phyloP scores from a whole-genome alignment of 1,140 invertebrate genomes.

The Drosophila simulans region DNA sequence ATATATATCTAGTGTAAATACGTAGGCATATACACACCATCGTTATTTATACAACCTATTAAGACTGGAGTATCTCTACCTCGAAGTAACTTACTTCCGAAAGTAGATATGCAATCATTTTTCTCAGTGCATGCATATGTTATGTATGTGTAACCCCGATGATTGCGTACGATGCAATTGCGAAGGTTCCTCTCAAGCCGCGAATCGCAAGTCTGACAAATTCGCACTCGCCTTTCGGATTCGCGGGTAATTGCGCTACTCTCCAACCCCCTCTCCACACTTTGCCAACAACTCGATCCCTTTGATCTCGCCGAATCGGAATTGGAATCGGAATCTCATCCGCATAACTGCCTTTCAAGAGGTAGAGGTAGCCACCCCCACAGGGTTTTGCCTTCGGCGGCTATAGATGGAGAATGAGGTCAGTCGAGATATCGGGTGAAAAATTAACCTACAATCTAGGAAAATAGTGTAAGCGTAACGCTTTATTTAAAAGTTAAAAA shows the following conservation, averaged over 20 bases:
- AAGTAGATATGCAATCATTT: neutral
- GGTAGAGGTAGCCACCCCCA: constrained; percentile 4
- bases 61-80: too few species aligned
- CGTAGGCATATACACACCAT: too few species aligned
- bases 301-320: constrained; percentile 46
- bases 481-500: too few species aligned
- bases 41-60: too few species aligned
- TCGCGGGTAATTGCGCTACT: constrained; percentile 33
- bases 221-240: constrained; percentile 50
- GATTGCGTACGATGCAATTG: constrained; percentile 42
- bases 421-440: neutral
- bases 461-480: neutral
- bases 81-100: too few species aligned
- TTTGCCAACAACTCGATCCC: constrained; percentile 7
- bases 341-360: neutral
- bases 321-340: constrained; percentile 20
- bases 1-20: neutral
- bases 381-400: neutral
- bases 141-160: constrained; percentile 29
- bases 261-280: constrained; percentile 3
- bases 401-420: neutral
- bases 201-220: constrained; percentile 23
- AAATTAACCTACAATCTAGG: neutral
- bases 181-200: constrained; percentile 32
- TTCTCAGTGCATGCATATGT: constrained; percentile 16